These are phyloP conservation scores for Dendrolimus punctatus DNA, from an alignment of 1,140 invertebrate genomes.

Conservation along the genomic window DNA sequence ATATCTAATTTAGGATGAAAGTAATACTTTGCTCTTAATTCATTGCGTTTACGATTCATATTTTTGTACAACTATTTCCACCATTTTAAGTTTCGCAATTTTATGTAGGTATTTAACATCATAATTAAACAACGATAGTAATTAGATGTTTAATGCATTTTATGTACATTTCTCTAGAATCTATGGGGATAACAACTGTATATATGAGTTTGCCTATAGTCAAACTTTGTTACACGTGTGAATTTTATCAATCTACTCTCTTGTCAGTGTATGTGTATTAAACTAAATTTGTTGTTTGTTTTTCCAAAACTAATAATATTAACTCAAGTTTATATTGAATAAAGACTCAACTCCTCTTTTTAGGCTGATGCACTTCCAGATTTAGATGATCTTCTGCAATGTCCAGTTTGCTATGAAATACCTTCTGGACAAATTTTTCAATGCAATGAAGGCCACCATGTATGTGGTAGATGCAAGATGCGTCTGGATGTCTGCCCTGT, in stretches of 20 bases:
- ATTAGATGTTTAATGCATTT: no score
- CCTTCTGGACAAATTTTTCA: constrained; percentile 61
- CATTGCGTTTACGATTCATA: background rate
- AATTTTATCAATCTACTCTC: constrained; percentile 2
- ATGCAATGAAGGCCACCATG: constrained; percentile 68
- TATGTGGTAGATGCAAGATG: constrained; percentile 61
- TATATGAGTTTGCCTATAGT: background rate
- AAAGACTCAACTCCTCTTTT: constrained; percentile 15
- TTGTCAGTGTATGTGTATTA: background rate
- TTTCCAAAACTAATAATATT: no score
- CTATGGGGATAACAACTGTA: no score
- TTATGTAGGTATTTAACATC: background rate
- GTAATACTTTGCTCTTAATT: no score
- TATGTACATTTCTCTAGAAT: no score
- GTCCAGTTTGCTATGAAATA: constrained; percentile 68
- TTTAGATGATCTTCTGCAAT: constrained; percentile 63
- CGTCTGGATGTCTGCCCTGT: constrained; percentile 60
- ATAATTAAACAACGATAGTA: no score
- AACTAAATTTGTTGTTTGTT: no score
- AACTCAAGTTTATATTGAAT: background rate
- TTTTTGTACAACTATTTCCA: constrained; percentile 6
- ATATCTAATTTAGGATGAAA: no score
- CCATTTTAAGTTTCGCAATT: constrained; percentile 19
- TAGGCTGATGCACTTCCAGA: constrained; percentile 51
- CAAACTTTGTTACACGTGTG: constrained; percentile 3